A percentile compares a stretch with the other conserved stretches of the same genome.
Conservation (phyloP, 2,888 invertebrate species). For the Trichopria drosophilae region DNA sequence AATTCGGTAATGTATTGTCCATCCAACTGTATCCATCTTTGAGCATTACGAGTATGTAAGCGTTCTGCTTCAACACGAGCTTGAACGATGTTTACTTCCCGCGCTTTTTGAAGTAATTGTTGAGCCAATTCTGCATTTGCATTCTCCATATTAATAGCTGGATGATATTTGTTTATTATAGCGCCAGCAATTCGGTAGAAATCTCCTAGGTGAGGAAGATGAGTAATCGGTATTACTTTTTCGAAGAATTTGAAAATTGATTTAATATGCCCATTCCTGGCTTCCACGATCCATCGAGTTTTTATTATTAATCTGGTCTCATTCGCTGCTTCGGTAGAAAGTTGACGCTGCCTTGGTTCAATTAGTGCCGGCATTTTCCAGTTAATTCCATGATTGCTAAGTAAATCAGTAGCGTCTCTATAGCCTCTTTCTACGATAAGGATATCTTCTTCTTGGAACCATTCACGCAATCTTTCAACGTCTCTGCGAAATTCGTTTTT, state of each 20-base stretch:
- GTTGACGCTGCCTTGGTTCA: slow-evolving; percentile 10
- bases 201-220: slow-evolving; percentile 6
- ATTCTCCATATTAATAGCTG: slow-evolving; percentile 17
- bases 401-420: slow-evolving; percentile 15
- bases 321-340: slow-evolving; percentile 25
- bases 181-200: slow-evolving; percentile 23
- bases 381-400: slow-evolving; percentile 17
- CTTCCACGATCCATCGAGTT: slow-evolving; percentile 23
- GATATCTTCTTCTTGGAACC: slow-evolving; percentile 26
- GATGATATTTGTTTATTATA: slow-evolving; percentile 22
- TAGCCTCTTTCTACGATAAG: slow-evolving; percentile 26
- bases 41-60: slow-evolving; percentile 12
- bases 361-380: slow-evolving; percentile 25
- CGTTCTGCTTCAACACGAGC: slow-evolving; percentile 23
- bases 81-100: slow-evolving; percentile 19
- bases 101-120: slow-evolving; percentile 12
- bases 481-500: slow-evolving; percentile 14
- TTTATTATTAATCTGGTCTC: slow-evolving; percentile 19
- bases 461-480: slow-evolving; percentile 8
- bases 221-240: slow-evolving; percentile 9
- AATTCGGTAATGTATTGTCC: slow-evolving; percentile 15
- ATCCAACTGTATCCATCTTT: slow-evolving; percentile 11
- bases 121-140: slow-evolving; percentile 18
- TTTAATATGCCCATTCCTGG: slow-evolving; percentile 22
- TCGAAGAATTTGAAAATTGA: slow-evolving; percentile 24